Evolutionary conservation across 2,113 vertebrate species (phyloP).

Genomic region (Phaetusa simplex): DNA sequence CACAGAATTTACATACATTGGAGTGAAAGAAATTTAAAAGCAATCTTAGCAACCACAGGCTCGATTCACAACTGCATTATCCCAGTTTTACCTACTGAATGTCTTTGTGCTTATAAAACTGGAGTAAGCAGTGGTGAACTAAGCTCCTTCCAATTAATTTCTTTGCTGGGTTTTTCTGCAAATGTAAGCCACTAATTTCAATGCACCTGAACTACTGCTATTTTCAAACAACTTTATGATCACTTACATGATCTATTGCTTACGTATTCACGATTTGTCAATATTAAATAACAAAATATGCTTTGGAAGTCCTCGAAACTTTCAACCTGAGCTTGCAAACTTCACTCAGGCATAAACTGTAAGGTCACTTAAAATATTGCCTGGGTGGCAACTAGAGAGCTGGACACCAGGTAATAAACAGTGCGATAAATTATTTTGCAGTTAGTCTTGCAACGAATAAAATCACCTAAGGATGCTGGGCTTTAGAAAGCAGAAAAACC

Average conservation of each 20-base stretch:
- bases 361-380: background rate
- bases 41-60: slow-evolving; percentile 31
- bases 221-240: background rate
- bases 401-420: background rate
- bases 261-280: background rate
- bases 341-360: background rate
- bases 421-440: background rate
- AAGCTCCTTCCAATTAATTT: slow-evolving; percentile 43
- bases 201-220: slow-evolving; percentile 12
- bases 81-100: background rate
- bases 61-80: slow-evolving; percentile 14
- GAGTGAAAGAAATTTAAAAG: slow-evolving; percentile 26
- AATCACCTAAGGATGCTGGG: slow-evolving; percentile 24
- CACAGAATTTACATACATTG: slow-evolving; percentile 42
- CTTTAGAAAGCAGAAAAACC: slow-evolving; percentile 68
- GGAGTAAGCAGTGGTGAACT: slow-evolving; percentile 34
- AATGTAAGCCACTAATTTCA: slow-evolving; percentile 41
- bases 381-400: background rate
- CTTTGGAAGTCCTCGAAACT: background rate
- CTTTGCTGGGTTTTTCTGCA: slow-evolving; percentile 66
- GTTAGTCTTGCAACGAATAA: background rate
- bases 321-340: background rate
- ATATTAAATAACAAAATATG: background rate
- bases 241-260: background rate
- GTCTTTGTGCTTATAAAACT: background rate